Percentiles rank a stretch among this genome's conserved stretches.
phyloP scores from a whole-genome alignment of 2,888 invertebrate species.

The Gryllus longicercus region DNA sequence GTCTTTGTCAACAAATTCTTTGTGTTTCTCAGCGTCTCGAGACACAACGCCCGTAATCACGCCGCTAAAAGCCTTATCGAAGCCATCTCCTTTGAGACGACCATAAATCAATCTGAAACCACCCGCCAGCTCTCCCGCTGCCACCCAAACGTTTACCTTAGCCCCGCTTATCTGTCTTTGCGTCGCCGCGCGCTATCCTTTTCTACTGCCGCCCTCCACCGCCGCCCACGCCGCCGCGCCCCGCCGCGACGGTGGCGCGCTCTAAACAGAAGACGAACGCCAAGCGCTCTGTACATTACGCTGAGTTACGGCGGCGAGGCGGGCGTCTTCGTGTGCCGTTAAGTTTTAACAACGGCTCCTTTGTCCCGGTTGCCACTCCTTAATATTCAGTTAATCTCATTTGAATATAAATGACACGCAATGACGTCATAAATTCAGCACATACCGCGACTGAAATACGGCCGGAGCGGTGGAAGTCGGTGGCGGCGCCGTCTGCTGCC shows the following conservation, averaged over 20 bases:
- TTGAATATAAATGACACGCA: slow-evolving; percentile 2
- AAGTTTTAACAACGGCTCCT: slow-evolving; percentile 17
- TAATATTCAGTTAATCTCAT: slow-evolving; percentile 17
- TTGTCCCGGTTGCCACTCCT: background rate
- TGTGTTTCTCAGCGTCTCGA: no score
- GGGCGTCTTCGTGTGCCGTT: background rate
- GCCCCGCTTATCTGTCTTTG: no score
- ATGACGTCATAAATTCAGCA: slow-evolving; percentile 17
- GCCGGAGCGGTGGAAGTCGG: background rate
- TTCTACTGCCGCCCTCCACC: background rate
- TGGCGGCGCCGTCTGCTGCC: background rate
- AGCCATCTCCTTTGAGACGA: no score
- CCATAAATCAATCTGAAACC: no score
- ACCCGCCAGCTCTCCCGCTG: no score
- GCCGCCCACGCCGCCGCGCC: background rate
- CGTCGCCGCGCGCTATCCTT: no score
- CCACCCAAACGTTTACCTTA: no score
- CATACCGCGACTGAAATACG: slow-evolving; percentile 5
- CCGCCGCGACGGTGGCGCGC: background rate
- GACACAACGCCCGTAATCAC: no score
- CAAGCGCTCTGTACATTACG: background rate
- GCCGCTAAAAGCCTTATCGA: no score
- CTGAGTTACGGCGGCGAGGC: background rate
- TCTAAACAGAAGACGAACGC: slow-evolving; percentile 17
- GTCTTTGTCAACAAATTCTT: no score